Base-by-base conservation (phyloP, 2,888 invertebrate genomes). In the Apamea sordens region DNA sequence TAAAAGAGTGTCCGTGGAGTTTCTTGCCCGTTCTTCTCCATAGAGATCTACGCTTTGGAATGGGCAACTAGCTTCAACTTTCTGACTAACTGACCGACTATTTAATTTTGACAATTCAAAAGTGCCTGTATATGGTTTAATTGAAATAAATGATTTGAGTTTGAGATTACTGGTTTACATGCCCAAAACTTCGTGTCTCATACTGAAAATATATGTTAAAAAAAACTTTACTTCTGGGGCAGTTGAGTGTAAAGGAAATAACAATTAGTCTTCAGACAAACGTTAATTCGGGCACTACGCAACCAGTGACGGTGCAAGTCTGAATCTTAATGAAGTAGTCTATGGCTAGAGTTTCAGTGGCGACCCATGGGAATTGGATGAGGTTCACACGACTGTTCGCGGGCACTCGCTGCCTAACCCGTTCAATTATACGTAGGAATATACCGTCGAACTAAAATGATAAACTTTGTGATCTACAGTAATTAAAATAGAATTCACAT, bases 381-480 rank as follows among this genome's bases (percentile, higher is more conserved):
- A 85, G 86, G 90, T 93, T 95, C 94, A 91, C 95, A 95, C 94
- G 94, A 88, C 91, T 89, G 94, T 94, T 90, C 82, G 90, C 89
- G 84, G 80, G 68, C 77, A 83, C 84, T 85, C 77, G 80, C 85
- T 86, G 79, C 67, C 71, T 76, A 56, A 56, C 32, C 36, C 36
- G 8, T 10, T 28, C 15, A 76, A 80, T 77, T 68, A 83, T 76
- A 89, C 81, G 80, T 11, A 36, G 1, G 1, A 0, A 44, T 50
- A 82, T 71, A 63, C 32, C 36, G 71, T 64, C 85, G 41, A 80
- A 64, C 81, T 73, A 64, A 56, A 28, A 36, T 32, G 7, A n/a
- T 44, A 3, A 2, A 47, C 4, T 61, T 71, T 56, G 56, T 41
- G n/a, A 56, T 11, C 36, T 21, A 56, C 24, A 8, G 32, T 53